Evolutionary conservation across 2,888 invertebrate genomes (phyloP).

Genomic region (Timandra comae): DNA sequence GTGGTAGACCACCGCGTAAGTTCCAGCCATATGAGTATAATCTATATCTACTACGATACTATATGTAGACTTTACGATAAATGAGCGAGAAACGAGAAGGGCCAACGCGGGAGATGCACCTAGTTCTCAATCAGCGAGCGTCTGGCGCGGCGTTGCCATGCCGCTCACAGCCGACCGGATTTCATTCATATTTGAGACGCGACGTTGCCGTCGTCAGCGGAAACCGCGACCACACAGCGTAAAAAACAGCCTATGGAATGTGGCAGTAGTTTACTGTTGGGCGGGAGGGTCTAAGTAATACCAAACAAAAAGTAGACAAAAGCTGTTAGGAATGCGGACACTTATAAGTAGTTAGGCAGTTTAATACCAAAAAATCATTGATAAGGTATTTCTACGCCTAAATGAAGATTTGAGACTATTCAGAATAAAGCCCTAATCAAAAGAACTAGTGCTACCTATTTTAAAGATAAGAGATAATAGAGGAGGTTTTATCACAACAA

Average conservation of each 20-base stretch:
- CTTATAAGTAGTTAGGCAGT: slow-evolving; percentile 11
- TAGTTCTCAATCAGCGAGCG: slow-evolving; percentile 71
- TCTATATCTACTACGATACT: slow-evolving; percentile 10
- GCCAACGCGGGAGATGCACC: slow-evolving; percentile 60
- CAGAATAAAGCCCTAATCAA: no score
- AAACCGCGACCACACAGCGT: slow-evolving; percentile 76
- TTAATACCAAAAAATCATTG: no score
- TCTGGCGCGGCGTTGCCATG: slow-evolving; percentile 71
- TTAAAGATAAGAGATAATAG: no score
- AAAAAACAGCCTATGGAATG: slow-evolving; percentile 74
- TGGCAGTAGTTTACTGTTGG: slow-evolving; percentile 69
- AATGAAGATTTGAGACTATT: no score
- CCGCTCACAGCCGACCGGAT: slow-evolving; percentile 68
- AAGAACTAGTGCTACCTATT: no score
- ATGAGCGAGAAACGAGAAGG: slow-evolving; percentile 34
- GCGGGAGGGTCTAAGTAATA: slow-evolving; percentile 62
- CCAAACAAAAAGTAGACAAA: slow-evolving; percentile 61
- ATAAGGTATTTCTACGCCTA: no score
- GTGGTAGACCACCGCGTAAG: slow-evolving; percentile 37
- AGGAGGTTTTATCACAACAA: no score
- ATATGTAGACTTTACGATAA: slow-evolving; percentile 20
- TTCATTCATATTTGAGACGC: slow-evolving; percentile 76
- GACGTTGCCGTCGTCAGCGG: slow-evolving; percentile 74
- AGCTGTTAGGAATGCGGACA: slow-evolving; percentile 62
- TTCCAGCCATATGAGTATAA: slow-evolving; percentile 8